Conservation (phyloP, 2,113 vertebrate genomes). For the Python bivittatus region DNA sequence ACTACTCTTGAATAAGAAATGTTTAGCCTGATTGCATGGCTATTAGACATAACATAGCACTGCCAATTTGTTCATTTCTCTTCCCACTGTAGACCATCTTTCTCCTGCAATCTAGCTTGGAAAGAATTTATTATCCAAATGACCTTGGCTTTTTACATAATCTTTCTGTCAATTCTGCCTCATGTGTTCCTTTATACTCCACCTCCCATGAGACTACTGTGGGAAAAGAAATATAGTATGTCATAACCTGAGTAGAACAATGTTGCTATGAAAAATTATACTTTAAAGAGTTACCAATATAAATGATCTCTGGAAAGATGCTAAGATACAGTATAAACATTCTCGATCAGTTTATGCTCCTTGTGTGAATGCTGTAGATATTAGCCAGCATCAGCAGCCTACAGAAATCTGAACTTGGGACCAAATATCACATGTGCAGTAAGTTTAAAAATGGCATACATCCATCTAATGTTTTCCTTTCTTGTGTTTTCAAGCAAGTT, state of each 20-base stretch:
- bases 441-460: neutral
- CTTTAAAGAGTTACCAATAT: slow-evolving; percentile 21
- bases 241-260: neutral
- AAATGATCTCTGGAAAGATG: neutral
- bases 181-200: slow-evolving; percentile 47
- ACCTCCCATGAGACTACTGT: neutral
- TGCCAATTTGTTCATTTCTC: slow-evolving; percentile 61
- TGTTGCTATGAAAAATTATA: slow-evolving; percentile 15
- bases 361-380: neutral
- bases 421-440: neutral
- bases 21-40: slow-evolving; percentile 25
- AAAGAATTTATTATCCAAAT: slow-evolving; percentile 47
- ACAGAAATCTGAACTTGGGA: neutral
- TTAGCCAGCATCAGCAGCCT: rapidly evolving
- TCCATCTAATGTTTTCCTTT: neutral
- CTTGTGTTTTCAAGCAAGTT: neutral
- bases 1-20: slow-evolving; percentile 39
- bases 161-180: slow-evolving; percentile 33
- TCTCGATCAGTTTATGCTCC: neutral
- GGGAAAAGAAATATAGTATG: neutral
- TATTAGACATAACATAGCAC: slow-evolving; percentile 53
- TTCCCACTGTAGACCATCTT: slow-evolving; percentile 43
- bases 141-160: slow-evolving; percentile 35
- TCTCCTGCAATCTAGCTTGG: slow-evolving; percentile 50
- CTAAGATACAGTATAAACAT: slow-evolving; percentile 21